These are phyloP conservation scores for Noctilio leporinus DNA, from an alignment of 2,113 vertebrate species.

Conservation along the genomic window DNA sequence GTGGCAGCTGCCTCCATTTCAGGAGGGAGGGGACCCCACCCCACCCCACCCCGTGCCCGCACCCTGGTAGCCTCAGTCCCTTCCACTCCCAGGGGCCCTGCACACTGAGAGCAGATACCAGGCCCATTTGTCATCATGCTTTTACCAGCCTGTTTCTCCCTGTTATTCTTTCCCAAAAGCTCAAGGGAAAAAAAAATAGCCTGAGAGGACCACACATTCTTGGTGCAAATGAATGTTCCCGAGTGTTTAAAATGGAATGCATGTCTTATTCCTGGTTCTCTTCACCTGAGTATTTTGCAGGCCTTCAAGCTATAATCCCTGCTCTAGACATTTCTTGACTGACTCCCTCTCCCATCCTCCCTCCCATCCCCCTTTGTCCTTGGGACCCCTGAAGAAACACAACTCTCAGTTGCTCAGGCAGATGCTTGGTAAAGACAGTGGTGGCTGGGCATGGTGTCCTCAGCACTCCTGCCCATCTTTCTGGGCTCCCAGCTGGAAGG, in stretches of 20 bases:
- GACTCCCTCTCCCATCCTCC: neutral
- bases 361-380: neutral
- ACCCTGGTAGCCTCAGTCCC: neutral
- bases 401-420: accelerated
- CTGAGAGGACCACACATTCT: neutral
- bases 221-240: neutral
- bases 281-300: neutral
- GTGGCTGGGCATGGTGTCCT: accelerated
- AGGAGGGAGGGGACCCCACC: neutral
- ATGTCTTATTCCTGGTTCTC: accelerated
- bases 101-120: neutral
- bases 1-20: neutral
- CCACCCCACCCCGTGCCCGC: no score
- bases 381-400: neutral
- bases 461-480: neutral
- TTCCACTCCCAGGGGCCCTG: neutral
- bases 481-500: neutral
- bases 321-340: neutral
- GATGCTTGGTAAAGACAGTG: neutral
- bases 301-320: neutral
- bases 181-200: neutral
- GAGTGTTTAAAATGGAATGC: neutral
- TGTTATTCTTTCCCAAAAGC: neutral
- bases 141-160: neutral
- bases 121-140: accelerated